These are phyloP conservation scores for Saxidomus purpurata DNA, from an alignment of 1,140 invertebrate genomes.

Conservation along the genomic window DNA sequence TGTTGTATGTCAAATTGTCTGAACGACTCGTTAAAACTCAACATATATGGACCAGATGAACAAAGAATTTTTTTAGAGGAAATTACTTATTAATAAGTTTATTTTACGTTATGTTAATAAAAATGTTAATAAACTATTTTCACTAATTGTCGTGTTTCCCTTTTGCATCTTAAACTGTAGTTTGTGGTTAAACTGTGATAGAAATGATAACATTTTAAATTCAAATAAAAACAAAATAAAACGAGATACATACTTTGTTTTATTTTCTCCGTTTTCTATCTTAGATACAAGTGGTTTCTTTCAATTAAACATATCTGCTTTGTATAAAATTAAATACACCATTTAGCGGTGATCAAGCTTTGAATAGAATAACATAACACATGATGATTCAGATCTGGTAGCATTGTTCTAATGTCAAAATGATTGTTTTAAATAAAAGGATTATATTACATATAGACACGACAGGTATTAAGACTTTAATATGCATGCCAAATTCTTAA, in stretches of 20 bases:
- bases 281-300: background rate
- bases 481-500: background rate
- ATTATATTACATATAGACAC: background rate
- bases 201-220: too few species aligned
- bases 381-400: background rate
- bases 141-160: too few species aligned
- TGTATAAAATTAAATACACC: background rate
- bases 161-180: too few species aligned
- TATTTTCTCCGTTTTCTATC: background rate
- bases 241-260: background rate
- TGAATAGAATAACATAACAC: background rate
- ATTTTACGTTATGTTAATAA: too few species aligned
- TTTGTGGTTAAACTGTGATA: too few species aligned
- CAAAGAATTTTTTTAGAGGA: too few species aligned
- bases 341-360: background rate
- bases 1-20: too few species aligned
- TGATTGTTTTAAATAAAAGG: background rate
- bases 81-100: too few species aligned
- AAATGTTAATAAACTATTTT: too few species aligned
- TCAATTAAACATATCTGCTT: background rate
- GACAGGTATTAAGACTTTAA: background rate
- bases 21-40: too few species aligned
- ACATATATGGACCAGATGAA: too few species aligned
- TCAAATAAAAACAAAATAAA: background rate
- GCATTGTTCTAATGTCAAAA: conserved; percentile 1